phyloP scores from a whole-genome alignment of 2,888 invertebrate species.

The Eupithecia inturbata region DNA sequence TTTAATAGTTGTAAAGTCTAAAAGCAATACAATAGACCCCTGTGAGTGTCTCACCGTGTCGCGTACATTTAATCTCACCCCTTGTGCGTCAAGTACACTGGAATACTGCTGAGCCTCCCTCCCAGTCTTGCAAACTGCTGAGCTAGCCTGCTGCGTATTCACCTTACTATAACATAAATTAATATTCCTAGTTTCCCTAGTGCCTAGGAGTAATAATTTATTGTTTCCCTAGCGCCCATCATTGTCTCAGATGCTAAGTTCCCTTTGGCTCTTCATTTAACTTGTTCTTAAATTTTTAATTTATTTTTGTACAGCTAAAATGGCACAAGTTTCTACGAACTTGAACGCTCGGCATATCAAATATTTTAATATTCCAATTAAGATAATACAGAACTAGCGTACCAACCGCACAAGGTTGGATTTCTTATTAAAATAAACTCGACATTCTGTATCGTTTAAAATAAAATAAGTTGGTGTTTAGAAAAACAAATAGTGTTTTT shows the following conservation, averaged over 20 bases:
- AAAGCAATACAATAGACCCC: neutral
- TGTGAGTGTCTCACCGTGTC: constrained; percentile 20
- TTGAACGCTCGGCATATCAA: neutral
- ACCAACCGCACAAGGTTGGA: neutral
- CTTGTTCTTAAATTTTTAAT: neutral
- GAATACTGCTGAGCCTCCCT: neutral
- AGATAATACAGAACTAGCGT: neutral
- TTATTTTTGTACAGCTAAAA: neutral
- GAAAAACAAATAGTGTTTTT: neutral
- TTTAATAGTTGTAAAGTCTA: neutral
- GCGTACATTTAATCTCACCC: constrained; percentile 25
- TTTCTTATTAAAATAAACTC: neutral
- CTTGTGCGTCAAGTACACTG: constrained; percentile 26
- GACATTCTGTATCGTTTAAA: neutral
- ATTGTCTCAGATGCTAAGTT: neutral
- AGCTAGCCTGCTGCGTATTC: neutral
- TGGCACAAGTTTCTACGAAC: neutral
- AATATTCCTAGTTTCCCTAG: no score
- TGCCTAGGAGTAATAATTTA: no score
- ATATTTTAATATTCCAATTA: neutral
- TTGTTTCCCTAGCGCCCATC: no score
- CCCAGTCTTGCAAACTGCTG: neutral
- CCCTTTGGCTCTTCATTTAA: neutral
- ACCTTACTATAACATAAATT: neutral
- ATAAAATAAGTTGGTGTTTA: no score